Percentiles rank a stretch among this genome's conserved stretches.
Evolutionary conservation across 2,888 invertebrate genomes (phyloP).

Genomic region (Pyrrhia umbra): DNA sequence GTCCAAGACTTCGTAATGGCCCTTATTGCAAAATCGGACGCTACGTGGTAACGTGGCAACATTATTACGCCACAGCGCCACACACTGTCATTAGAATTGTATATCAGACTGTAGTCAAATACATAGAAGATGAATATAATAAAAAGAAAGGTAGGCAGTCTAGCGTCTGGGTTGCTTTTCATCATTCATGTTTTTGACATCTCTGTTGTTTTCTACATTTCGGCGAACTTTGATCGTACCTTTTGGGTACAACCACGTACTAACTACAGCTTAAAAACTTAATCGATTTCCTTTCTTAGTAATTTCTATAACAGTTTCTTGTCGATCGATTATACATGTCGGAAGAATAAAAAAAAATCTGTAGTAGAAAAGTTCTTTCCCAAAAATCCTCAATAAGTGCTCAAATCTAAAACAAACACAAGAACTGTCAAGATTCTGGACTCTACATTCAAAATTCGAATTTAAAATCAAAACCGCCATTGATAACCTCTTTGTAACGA

Average conservation of each 20-base stretch:
- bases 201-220: background rate
- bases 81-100: background rate
- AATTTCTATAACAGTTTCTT: background rate
- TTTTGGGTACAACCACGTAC: background rate
- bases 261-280: background rate
- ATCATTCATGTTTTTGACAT: no score
- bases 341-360: no score
- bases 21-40: slow-evolving; percentile 16
- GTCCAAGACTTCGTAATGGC: slow-evolving; percentile 4
- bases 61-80: slow-evolving; percentile 13
- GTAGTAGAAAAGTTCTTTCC: no score
- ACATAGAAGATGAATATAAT: background rate
- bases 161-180: no score
- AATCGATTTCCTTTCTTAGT: background rate
- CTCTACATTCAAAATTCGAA: slow-evolving; percentile 5
- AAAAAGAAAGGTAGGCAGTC: background rate
- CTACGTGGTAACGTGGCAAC: background rate
- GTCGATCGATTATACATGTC: no score
- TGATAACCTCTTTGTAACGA: slow-evolving; percentile 22
- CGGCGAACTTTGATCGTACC: background rate
- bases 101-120: background rate
- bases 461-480: slow-evolving; percentile 3
- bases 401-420: background rate
- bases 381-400: no score
- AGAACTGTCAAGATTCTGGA: background rate